Base-by-base conservation (phyloP, 2,113 vertebrate species). In the Catharus minimus region DNA sequence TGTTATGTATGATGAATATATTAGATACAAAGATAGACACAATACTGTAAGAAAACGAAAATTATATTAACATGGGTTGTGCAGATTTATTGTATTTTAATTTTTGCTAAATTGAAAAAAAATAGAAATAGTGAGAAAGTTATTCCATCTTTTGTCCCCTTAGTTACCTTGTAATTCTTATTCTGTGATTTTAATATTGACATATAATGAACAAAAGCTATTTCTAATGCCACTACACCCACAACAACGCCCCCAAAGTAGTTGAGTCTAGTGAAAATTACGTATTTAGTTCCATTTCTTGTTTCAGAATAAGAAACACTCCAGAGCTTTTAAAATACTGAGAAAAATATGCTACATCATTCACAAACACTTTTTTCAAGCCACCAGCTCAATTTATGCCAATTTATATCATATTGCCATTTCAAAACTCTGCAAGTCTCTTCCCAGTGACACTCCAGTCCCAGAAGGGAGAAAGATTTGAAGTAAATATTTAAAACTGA, bases 1-100 rank as follows among this genome's bases (percentile, higher is more conserved):
- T 52, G 22, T 58, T 55, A n/a, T 5, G 8, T 46, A 23, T 33
- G 15, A 20, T 32, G 16, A 30, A 13, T 64, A 3, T 10, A 36
- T 57, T 64, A 46, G 14, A 30, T 27, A 52, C 7, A 57, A 11
- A 57, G 22, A 13, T 22, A 36, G 18, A 18, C 41, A 64, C 8
- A 87, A 27, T 26, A 36, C 16, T 13, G 16, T 64, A 49, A 36
- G 41, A 49, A 78, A 36, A 41, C 49, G 1, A 41, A 71, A 69
- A 47, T 33, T 62, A 32, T 6, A 36, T 41, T 62, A 55, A 5
- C 0, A 0, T 30, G 7, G 7, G 9, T 41, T 55, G 15, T 41
- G 33, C 21, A 64, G 74, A 57, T 49, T 19, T 15, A 5, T 14
- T 69, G 24, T 20, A 64, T 49, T 78, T 41, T 64, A 33, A 13